Evolutionary conservation across 1,140 invertebrate genomes (phyloP), one percentile per base, ranked within the genome.

Genomic region (Babylonia areolata): DNA sequence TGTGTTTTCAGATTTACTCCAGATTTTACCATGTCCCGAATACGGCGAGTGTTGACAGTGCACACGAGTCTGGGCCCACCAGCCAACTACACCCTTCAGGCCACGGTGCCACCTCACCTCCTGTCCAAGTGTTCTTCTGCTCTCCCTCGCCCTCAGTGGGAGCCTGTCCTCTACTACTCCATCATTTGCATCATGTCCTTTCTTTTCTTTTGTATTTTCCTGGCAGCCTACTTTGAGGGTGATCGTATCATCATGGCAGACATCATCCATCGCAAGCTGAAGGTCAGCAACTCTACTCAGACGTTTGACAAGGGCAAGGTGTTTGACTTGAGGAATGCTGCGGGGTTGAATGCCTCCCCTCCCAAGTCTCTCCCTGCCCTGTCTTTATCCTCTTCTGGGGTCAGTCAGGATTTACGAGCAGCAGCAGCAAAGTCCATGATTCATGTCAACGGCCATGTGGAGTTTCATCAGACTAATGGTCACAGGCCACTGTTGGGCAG

Each of bases 1-100:
- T 12, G 9, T 9, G 9, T 51, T 51, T 94, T 87, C 91, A 95
- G 95, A 20, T 99, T 98, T 93, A 97, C 97, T 0, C 97, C 98
- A 12, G 98, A 99, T 95, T 99, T 98, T 92, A 98, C 98, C 5
- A 95, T 98, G 85, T 96, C 97, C 0, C 95, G 96, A 85, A 96
- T 98, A 39, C 95, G 96, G 86, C 95, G 97, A 81, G 93, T 92
- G 81, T 92, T 96, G 46, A 94, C 95, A 85, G 94, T 96, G 86
- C 94, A 94, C 87, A 95, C 95, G 71, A 95, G 95, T 89, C 91
- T 95, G 42, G 94, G 93, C 12, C 69, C 95, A 96, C 51, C 95
- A 96, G 90, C 90, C 35, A 96, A 97, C 90, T 98, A 97, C 92
- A 95, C 96, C 17, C 93, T 99, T 81, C 94, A 97, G 15, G 97